Conservation (phyloP, 2,797 vertebrate genomes). For the Sebastes wilsoni region DNA sequence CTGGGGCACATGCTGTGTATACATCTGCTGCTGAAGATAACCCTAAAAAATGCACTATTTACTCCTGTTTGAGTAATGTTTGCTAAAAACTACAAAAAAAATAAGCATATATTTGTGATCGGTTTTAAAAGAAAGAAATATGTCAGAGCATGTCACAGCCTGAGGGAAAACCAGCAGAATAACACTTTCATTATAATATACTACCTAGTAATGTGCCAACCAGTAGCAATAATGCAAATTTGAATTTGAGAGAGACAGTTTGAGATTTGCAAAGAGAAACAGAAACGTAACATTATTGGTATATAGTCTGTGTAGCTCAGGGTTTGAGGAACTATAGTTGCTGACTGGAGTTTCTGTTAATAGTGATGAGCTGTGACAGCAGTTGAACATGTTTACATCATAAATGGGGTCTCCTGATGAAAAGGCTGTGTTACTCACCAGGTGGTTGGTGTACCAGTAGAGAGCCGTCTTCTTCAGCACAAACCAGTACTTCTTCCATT, state of each 20-base stretch:
- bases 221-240: neutral
- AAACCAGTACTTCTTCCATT: conserved; percentile 99
- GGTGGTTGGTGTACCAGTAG: conserved; percentile 94
- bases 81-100: neutral
- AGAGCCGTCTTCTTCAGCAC: conserved; percentile 93
- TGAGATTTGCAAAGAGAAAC: neutral
- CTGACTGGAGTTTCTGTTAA: neutral
- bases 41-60: neutral
- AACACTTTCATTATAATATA: neutral
- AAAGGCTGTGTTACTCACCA: conserved; percentile 84
- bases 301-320: neutral
- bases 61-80: too few species aligned
- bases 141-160: neutral
- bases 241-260: neutral
- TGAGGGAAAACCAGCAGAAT: neutral
- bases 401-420: neutral
- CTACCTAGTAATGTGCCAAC: neutral
- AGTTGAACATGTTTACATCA: neutral
- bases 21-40: neutral
- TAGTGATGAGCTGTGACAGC: neutral
- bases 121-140: neutral
- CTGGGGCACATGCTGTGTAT: neutral
- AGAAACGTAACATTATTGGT: neutral
- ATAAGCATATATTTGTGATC: neutral
- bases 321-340: neutral